phyloP scores from a whole-genome alignment of 2,888 invertebrate species.

The Argyra leucocephala region DNA sequence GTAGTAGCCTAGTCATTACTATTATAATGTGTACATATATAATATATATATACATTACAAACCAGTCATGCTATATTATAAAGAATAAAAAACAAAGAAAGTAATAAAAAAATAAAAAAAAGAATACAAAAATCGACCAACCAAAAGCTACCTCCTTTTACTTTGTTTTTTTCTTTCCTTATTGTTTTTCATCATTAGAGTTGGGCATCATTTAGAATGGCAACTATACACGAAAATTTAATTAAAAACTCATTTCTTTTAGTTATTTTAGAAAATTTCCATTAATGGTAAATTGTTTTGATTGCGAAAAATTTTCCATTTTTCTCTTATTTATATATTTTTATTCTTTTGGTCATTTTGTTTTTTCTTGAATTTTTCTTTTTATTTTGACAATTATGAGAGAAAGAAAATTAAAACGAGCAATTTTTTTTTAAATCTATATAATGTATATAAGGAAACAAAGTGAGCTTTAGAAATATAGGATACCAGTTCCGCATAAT shows the following conservation, averaged over 20 bases:
- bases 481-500: too few species aligned
- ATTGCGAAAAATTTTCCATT: background rate
- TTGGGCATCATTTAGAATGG: background rate
- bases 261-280: constrained; percentile 6
- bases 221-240: constrained; percentile 27
- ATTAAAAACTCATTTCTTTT: constrained; percentile 34
- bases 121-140: background rate
- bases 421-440: too few species aligned
- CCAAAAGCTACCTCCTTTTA: background rate
- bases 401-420: too few species aligned
- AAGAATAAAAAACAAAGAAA: constrained; percentile 1
- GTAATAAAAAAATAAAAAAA: constrained; percentile 11
- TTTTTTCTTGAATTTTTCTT: background rate
- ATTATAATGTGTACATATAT: too few species aligned
- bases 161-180: too few species aligned
- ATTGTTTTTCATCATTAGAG: background rate
- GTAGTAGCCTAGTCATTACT: too few species aligned
- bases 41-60: too few species aligned
- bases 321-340: background rate
- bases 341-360: background rate
- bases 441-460: too few species aligned
- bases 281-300: constrained; percentile 8
- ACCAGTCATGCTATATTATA: background rate
- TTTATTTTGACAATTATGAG: constrained; percentile 22
- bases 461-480: too few species aligned